Conservation (phyloP, 2,888 invertebrate species). For the Leptothorax acervorum region DNA sequence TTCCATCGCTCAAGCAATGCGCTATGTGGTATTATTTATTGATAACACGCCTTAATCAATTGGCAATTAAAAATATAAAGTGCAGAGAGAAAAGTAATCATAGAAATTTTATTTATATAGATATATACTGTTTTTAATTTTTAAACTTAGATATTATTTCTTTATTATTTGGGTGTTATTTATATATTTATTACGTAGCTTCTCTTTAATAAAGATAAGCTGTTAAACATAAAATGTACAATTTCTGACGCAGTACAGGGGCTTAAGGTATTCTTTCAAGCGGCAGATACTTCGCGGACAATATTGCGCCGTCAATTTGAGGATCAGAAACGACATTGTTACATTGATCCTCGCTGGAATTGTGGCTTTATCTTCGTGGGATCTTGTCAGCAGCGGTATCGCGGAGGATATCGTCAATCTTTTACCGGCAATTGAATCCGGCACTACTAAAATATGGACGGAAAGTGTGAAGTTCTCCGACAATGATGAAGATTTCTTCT, state of each 20-base stretch:
- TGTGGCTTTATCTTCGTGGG: conserved; percentile 74
- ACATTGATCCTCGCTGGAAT: conserved; percentile 77
- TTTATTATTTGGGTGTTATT: not conserved
- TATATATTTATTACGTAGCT: not conserved
- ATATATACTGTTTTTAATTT: not conserved
- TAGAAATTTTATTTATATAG: not conserved
- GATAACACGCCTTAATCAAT: not conserved
- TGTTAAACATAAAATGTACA: not conserved
- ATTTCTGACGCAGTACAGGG: conserved; percentile 68
- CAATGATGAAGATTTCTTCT: conserved; percentile 78
- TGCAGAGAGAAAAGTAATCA: not conserved
- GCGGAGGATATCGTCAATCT: conserved; percentile 79
- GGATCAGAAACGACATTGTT: conserved; percentile 80
- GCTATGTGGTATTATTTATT: conserved; percentile 77
- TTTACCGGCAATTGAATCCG: conserved; percentile 76
- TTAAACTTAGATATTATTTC: conserved; percentile 9
- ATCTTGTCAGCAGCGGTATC: conserved; percentile 75
- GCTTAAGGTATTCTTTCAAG: conserved; percentile 76
- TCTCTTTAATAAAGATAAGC: not conserved
- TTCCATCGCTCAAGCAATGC: conserved; percentile 56
- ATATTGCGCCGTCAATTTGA: conserved; percentile 70
- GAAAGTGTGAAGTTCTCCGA: conserved; percentile 71
- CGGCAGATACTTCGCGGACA: conserved; percentile 68
- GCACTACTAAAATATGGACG: conserved; percentile 77
- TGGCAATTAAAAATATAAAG: not conserved